These are phyloP conservation scores for Microplitis manilae DNA, from an alignment of 2,888 invertebrate species.

Conservation along the genomic window DNA sequence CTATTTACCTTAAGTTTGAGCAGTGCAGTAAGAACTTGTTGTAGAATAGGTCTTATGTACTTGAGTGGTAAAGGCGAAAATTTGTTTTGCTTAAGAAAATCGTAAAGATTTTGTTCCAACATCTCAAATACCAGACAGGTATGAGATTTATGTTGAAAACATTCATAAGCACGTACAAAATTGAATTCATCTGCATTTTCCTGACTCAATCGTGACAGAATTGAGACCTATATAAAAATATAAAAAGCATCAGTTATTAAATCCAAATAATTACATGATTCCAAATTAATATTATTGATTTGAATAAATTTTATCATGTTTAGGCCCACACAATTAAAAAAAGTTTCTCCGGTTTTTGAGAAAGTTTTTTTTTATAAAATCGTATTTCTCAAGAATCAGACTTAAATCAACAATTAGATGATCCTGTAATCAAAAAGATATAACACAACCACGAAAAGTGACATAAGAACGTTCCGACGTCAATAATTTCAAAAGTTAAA, in stretches of 20 bases:
- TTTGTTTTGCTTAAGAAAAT: constrained; percentile 99
- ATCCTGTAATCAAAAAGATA: too few species aligned
- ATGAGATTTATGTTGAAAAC: constrained; percentile 99
- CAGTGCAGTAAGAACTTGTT: constrained; percentile 93
- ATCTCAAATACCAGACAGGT: constrained; percentile 99
- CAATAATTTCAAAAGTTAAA: too few species aligned
- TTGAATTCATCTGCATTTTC: constrained; percentile 99
- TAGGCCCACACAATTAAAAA: too few species aligned
- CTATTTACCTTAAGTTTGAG: constrained; percentile 86
- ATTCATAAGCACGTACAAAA: constrained; percentile 99
- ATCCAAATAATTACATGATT: not conserved
- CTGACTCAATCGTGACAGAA: constrained; percentile 92
- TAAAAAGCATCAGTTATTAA: not conserved
- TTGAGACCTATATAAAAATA: constrained; percentile 79
- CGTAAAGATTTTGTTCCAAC: constrained; percentile 99
- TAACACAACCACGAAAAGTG: too few species aligned
- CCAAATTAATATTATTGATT: too few species aligned
- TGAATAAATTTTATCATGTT: too few species aligned
- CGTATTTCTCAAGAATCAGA: too few species aligned
- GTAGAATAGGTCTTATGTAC: constrained; percentile 98
- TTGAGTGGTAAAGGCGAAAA: constrained; percentile 98
- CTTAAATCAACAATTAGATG: too few species aligned
- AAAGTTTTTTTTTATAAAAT: too few species aligned
- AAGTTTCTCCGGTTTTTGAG: too few species aligned
- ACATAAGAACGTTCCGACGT: too few species aligned